phyloP scores from a whole-genome alignment of 1,140 invertebrate species.

The Drusus annulatus region DNA sequence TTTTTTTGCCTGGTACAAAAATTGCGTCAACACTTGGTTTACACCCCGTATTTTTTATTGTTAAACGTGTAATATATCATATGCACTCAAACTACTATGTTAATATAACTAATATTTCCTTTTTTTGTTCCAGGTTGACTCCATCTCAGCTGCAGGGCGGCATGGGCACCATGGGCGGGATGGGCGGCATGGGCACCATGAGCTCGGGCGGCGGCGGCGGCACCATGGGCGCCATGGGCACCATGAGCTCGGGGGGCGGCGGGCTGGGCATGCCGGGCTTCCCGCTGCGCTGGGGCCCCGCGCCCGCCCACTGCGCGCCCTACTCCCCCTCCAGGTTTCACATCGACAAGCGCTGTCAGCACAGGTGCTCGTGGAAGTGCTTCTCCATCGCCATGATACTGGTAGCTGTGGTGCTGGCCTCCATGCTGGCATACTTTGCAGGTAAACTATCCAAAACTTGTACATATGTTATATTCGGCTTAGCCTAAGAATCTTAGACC shows the following conservation, averaged over 20 bases:
- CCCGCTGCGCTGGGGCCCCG: conserved; percentile 79
- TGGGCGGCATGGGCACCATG: conserved; percentile 62
- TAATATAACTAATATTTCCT: no score
- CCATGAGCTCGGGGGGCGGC: conserved; percentile 60
- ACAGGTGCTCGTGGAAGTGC: conserved; percentile 96
- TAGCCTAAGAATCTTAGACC: no score
- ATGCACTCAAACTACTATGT: no score
- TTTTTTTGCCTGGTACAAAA: no score
- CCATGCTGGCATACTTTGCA: conserved; percentile 94
- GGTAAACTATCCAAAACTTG: no score
- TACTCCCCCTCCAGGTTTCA: conserved; percentile 93
- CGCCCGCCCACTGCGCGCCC: conserved; percentile 81
- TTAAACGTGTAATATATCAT: no score
- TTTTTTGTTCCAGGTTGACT: conserved; percentile 63
- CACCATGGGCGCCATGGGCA: conserved; percentile 60
- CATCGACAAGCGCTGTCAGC: conserved; percentile 93
- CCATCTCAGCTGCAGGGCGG: conserved; percentile 67
- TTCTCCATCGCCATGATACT: conserved; percentile 92
- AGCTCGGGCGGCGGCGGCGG: conserved; percentile 62
- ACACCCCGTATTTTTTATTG: no score
- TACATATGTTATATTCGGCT: no score
- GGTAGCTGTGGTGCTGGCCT: conserved; percentile 87
- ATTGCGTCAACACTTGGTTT: no score
- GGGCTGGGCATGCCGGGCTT: conserved; percentile 85
- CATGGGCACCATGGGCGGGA: conserved; percentile 61